Evolutionary conservation across 2,888 invertebrate species (phyloP).

Genomic region (Pristionchus japonicus): DNA sequence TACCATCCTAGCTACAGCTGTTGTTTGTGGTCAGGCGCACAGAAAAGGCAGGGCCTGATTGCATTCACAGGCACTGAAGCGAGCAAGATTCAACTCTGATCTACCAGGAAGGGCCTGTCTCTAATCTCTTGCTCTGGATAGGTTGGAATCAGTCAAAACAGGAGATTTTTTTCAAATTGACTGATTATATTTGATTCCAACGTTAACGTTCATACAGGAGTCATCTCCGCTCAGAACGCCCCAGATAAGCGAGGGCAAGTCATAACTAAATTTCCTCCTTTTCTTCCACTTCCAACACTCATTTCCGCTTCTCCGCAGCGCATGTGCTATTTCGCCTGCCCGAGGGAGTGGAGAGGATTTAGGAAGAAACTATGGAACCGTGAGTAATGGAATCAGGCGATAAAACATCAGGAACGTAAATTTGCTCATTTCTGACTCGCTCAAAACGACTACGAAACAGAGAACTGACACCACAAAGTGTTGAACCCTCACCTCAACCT

Average conservation of each 20-base stretch:
- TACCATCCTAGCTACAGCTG: not conserved
- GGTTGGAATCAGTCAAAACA: too few species aligned
- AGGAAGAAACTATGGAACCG: not conserved
- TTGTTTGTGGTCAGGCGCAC: not conserved
- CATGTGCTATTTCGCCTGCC: not conserved
- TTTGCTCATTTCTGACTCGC: not conserved
- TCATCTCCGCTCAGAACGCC: not conserved
- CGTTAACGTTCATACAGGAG: too few species aligned
- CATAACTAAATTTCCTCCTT: slow-evolving; percentile 18
- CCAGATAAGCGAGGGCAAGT: not conserved
- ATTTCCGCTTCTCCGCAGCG: not conserved
- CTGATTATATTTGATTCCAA: too few species aligned
- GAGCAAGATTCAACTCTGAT: not conserved
- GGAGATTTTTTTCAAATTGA: too few species aligned
- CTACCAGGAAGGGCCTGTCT: not conserved
- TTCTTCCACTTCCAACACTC: not conserved
- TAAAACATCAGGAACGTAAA: not conserved
- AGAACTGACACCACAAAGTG: not conserved
- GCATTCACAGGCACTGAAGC: not conserved
- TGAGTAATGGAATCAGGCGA: not conserved
- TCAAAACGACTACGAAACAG: not conserved
- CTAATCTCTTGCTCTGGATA: not conserved
- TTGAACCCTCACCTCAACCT: not conserved
- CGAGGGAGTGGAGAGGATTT: not conserved
- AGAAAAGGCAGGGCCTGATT: not conserved